Evolutionary conservation across 1,140 invertebrate species (phyloP), one percentile per base, ranked within the genome.

Genomic region (Eumeta japonica): DNA sequence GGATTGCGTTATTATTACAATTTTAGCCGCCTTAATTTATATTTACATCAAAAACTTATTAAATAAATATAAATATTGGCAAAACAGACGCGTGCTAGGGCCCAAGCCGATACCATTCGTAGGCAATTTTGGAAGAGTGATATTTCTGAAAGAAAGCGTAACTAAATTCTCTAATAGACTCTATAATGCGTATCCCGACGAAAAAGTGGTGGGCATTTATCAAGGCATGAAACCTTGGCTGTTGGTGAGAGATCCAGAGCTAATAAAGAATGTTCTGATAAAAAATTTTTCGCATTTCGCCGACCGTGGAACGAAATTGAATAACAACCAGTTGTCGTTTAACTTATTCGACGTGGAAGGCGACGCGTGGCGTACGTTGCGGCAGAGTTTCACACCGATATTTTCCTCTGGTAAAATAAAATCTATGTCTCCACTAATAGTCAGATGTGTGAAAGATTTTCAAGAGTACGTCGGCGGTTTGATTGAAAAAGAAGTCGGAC

Each of bases 391-490:
- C 0, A 68, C 62, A 0, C 79, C 79, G 3, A 71, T 71, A 10
- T 81, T 85, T 41, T 82, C 76, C 1, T 75, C 77, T 0, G 73
- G 76, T 2, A 83, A 83, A 54, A 71, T 84, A 45, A 79, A 76
- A 44, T 70, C 50, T 11, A 78, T 78, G 75, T 75, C 67, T 35
- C 50, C 60, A 16, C 63, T 55, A 4, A 57, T 76, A 10, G 52
- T 60, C 2, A 38, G 54, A 3, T 70, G 68, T 41, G 55, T 55
- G 1, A 44, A 67, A 9, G 39, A 65, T 16, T 60, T 72, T 9
- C 39, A 58, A 0, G 9, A 48, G 0, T 51, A 59, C 43, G 29
- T 77, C 1, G 45, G 60, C 3, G 38, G 48, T 16, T 2, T 16
- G 28, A 48, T 9, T 35, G 42, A 27, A 54, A 55, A 32, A 10